phyloP scores from a whole-genome alignment of 1,140 invertebrate genomes.

The Atta cephalotes region DNA sequence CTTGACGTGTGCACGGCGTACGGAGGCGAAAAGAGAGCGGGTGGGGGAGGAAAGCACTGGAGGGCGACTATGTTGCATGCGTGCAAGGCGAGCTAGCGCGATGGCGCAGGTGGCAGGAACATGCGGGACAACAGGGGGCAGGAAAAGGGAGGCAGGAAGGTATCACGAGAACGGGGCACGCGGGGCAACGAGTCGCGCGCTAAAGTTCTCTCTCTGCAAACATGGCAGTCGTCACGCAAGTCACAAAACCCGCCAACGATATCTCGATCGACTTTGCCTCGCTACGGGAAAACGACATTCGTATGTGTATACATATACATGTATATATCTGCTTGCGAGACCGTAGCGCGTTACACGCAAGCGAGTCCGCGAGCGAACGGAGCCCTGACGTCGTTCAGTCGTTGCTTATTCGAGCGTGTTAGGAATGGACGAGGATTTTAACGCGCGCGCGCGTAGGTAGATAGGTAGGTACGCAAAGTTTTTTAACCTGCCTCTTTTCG shows the following conservation, averaged over 20 bases:
- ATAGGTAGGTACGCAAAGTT: conserved; percentile 30
- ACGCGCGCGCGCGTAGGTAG: conserved; percentile 39
- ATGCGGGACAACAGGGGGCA: conserved; percentile 3
- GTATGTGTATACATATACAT: background rate
- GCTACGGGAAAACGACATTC: conserved; percentile 61
- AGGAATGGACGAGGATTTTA: conserved; percentile 33
- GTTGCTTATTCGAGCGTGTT: conserved; percentile 51
- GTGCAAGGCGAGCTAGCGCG: conserved; percentile 41
- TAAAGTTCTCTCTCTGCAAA: conserved; percentile 80
- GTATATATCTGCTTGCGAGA: conserved; percentile 6
- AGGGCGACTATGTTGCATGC: conserved; percentile 51
- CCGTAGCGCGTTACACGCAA: conserved; percentile 39
- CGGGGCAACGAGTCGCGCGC: conserved; percentile 62
- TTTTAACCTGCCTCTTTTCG: conserved; percentile 21
- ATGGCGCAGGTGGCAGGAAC: conserved; percentile 64
- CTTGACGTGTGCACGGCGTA: conserved; percentile 36
- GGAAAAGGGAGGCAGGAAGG: background rate
- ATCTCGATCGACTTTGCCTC: conserved; percentile 76
- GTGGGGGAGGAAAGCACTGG: background rate
- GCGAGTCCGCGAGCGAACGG: conserved; percentile 22
- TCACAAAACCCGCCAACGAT: conserved; percentile 79
- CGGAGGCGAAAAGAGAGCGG: conserved; percentile 22
- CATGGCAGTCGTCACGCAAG: conserved; percentile 85
- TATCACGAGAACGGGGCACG: conserved; percentile 47
- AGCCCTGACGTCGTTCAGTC: background rate